Evolutionary conservation across 2,797 vertebrate species (phyloP), one percentile per base, ranked within the genome.

Genomic region (Parotocinclus haroldoi): DNA sequence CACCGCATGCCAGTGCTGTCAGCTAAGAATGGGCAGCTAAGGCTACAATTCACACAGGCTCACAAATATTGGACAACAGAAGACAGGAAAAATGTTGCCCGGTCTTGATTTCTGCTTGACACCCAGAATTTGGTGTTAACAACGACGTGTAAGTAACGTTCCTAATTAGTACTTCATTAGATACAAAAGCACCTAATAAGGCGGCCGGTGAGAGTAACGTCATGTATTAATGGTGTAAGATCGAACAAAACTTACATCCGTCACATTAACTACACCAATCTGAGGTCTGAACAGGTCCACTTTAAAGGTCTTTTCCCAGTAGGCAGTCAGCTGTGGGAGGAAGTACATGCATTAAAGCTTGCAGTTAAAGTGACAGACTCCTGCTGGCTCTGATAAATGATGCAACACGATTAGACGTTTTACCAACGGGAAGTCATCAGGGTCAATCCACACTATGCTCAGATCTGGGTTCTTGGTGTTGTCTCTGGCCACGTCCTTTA

Each of bases 301-400:
- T 78, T 95, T 96, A 89, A 99, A 99, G 61, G 93, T 98, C 83
- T 93, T 97, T 67, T 99, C 96, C 96, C 96, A 99, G 69, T 98
- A 98, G 11, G 95, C 92, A 70, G 95, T 93, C 58, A 99, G 85
- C 96, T 99, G 85, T 16, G 27, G 16, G 46, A 11, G 51, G 52
- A 62, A 36, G 6, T 19, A 7, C 57, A 49, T 44, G 16, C n/a
- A 59, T 63, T 57, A 56, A 46, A 69, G 38, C 17, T 53, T 18
- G 10, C 8, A 56, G 1, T 58, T 48, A 13, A 56, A 68, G 16
- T 9, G 46, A 17, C 42, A 9, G 17, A 48, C 44, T 49, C 12
- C 14, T 66, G 0, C 37, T 36, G 14, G 11, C 18, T n/a, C 37
- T 37, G 9, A 55, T 56, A 50, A 64, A 66, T 19, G 13, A n/a